A percentile compares a stretch with the other conserved stretches of the same genome.
phyloP scores from a whole-genome alignment of 2,113 vertebrate genomes.

The Gymnarchus niloticus region DNA sequence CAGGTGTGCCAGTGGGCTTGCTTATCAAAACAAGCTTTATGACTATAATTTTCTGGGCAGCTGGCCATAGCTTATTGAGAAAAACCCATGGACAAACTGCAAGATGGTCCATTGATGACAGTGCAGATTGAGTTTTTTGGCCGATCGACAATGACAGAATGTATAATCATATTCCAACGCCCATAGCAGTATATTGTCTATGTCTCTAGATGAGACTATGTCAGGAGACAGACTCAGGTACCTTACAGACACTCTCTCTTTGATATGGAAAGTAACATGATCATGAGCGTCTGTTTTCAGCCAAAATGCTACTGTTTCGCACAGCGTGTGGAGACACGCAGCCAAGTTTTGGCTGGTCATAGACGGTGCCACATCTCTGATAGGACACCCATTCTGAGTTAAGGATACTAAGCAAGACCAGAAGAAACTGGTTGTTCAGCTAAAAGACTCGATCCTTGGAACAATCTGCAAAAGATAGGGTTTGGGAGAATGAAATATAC shows the following conservation, averaged over 20 bases:
- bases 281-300: too few relatives aligned
- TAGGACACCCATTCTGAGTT: too few relatives aligned
- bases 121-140: background rate
- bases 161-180: background rate
- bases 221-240: background rate
- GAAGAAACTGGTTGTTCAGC: too few relatives aligned
- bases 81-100: background rate
- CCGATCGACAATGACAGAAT: background rate
- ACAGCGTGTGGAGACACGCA: too few relatives aligned
- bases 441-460: too few relatives aligned
- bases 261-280: background rate
- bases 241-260: background rate
- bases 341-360: too few relatives aligned
- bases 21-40: background rate
- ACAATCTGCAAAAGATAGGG: too few relatives aligned
- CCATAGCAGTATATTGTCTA: background rate
- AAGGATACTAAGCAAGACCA: too few relatives aligned
- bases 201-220: background rate
- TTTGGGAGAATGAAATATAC: too few relatives aligned
- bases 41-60: background rate
- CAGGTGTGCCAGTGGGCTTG: background rate
- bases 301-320: too few relatives aligned
- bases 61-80: background rate
- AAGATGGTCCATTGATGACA: background rate
- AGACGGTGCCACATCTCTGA: too few relatives aligned